Evolutionary conservation across 2,113 vertebrate species (phyloP).

Genomic region (Bettongia penicillata): DNA sequence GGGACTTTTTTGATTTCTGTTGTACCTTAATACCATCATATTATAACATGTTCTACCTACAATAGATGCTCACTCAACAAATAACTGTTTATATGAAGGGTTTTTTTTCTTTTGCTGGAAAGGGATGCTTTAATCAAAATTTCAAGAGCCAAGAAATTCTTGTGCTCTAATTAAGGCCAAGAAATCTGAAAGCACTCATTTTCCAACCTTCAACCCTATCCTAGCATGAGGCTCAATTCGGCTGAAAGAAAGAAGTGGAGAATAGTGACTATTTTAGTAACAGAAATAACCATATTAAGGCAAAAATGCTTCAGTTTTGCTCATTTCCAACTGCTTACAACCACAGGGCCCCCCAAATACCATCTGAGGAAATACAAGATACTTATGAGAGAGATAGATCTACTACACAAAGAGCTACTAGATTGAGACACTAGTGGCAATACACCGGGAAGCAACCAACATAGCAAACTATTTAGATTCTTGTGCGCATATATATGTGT

Average conservation of each 20-base stretch:
- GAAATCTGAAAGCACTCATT: background rate
- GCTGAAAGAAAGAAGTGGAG: background rate
- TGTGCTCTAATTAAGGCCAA: background rate
- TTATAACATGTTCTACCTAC: no score
- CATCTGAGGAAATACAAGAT: background rate
- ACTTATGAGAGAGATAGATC: background rate
- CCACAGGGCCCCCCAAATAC: rapidly evolving
- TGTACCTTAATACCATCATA: rapidly evolving
- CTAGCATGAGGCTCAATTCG: rapidly evolving
- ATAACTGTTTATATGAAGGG: background rate
- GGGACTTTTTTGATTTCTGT: no score
- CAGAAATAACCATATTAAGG: background rate
- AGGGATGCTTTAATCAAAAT: background rate
- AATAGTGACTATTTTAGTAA: background rate
- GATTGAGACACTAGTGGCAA: background rate
- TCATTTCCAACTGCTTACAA: background rate
- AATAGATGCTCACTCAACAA: rapidly evolving
- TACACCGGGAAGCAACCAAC: background rate
- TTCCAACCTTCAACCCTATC: background rate
- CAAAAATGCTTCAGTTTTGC: background rate
- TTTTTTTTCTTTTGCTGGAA: background rate
- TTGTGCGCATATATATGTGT: no score
- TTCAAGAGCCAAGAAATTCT: background rate
- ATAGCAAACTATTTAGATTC: background rate
- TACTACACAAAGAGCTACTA: background rate